These are phyloP conservation scores for Paramormyrops hopkinsi DNA, from an alignment of 2,797 vertebrate species.

Conservation along the genomic window DNA sequence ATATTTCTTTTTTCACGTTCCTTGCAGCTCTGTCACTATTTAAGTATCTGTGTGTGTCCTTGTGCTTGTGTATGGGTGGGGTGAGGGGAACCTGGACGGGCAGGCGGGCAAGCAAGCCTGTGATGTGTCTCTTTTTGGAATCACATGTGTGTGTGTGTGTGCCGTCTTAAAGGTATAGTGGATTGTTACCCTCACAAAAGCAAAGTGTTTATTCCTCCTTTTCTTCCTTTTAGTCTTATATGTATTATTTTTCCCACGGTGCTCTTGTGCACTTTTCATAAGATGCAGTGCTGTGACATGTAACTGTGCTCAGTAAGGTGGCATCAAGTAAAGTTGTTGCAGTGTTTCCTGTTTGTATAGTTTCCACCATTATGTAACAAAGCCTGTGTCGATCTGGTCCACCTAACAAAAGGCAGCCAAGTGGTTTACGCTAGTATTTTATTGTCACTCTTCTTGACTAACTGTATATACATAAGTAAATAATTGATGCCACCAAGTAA, in stretches of 20 bases:
- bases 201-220: not conserved
- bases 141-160: not conserved
- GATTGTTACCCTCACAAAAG: not conserved
- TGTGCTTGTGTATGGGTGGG: not conserved
- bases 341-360: not conserved
- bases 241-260: not conserved
- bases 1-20: not conserved
- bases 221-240: not conserved
- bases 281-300: not conserved
- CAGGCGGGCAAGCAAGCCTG: not conserved
- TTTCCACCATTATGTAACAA: not conserved
- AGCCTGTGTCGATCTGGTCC: not conserved
- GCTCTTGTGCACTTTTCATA: not conserved
- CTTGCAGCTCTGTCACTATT: not conserved
- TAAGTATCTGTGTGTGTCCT: not conserved
- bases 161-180: not conserved
- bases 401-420: not conserved
- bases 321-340: not conserved
- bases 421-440: not conserved
- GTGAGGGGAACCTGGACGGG: not conserved
- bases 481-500: not conserved
- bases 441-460: not conserved
- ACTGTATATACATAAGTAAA: not conserved
- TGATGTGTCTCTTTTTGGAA: not conserved
- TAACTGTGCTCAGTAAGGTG: not conserved